Evolutionary conservation across 37 sponge, comb jelly and placozoan genomes (phyloP), one percentile per base, ranked within the genome.

Genomic region (Diacarnus erythraeanus): DNA sequence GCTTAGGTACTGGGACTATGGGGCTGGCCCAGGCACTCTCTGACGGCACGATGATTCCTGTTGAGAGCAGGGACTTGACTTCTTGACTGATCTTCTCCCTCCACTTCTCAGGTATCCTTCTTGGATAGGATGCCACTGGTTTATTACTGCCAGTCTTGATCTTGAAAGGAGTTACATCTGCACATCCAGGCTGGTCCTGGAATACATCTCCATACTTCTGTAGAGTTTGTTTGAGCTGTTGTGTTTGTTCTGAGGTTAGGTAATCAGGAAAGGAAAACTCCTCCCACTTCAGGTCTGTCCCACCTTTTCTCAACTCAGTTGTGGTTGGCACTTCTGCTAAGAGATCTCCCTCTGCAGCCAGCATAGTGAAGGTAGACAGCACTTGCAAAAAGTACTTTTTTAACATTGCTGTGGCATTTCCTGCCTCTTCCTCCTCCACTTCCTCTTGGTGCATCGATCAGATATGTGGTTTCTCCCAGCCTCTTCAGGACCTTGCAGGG

Each of bases 1-100:
- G 21, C 38, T 68, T 68, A 4, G 17, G 35, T 4, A 68, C 69
- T 6, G 27, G 37, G 20, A 68, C 38, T 8, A 68, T 27, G 2
- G 69, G 69, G 69, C 20, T 6, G 30, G 69, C 69, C 69, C 69
- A 68, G 38, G 69, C 38, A 34, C 69, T 68, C 6, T 15, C 35
- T 3, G 37, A 33, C 6, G 69, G 35, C 35, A 3, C 20, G 39
- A 68, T 68, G 38, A 68, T 37, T 31, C 69, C 69, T 36, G 27
- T 20, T n/a, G 23, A 21, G 4, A 60, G 61, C 61, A 25, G 23
- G 22, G 21, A n/a, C 61, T 26, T 60, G 26, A 26, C 61, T 60
- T 60, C 21, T 17, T 60, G n/a, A 21, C 22, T 17, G 5, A 60
- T 20, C 4, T 26, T 60, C 4, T 4, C 23, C 27, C 61, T 60